Percentiles rank a stretch among this genome's conserved stretches.
phyloP scores from a whole-genome alignment of 2,797 vertebrate genomes.

The Myripristis murdjan region DNA sequence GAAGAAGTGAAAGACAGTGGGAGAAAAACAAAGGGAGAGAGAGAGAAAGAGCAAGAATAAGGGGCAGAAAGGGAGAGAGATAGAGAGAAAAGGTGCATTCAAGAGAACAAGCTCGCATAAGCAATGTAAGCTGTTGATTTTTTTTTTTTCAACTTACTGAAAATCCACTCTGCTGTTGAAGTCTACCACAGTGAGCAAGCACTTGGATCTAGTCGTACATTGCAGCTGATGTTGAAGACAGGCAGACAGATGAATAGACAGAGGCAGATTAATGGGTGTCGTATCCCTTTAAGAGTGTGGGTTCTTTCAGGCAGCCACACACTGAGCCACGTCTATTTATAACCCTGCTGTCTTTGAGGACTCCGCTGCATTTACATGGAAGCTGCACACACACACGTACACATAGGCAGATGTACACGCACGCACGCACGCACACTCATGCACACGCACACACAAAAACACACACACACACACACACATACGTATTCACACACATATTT shows the following conservation, averaged over 20 bases:
- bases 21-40: not conserved
- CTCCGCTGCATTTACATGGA: constrained; percentile 47
- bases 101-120: not conserved
- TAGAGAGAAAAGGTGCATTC: not conserved
- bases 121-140: not conserved
- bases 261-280: constrained; percentile 8
- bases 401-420: too few relatives aligned
- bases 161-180: not conserved
- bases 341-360: constrained; percentile 56
- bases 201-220: not conserved
- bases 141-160: constrained; percentile 22
- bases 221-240: constrained; percentile 1
- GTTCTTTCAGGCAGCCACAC: constrained; percentile 45
- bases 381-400: not conserved
- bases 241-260: not conserved
- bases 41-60: not conserved
- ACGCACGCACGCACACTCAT: too few relatives aligned
- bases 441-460: not conserved
- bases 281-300: constrained; percentile 64
- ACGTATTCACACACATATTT: constrained; percentile 30
- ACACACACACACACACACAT: not conserved
- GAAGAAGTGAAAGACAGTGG: not conserved
- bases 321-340: constrained; percentile 62
- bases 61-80: not conserved
- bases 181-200: constrained; percentile 1